phyloP scores from a whole-genome alignment of 2,797 vertebrate genomes.

The Limosa lapponica region DNA sequence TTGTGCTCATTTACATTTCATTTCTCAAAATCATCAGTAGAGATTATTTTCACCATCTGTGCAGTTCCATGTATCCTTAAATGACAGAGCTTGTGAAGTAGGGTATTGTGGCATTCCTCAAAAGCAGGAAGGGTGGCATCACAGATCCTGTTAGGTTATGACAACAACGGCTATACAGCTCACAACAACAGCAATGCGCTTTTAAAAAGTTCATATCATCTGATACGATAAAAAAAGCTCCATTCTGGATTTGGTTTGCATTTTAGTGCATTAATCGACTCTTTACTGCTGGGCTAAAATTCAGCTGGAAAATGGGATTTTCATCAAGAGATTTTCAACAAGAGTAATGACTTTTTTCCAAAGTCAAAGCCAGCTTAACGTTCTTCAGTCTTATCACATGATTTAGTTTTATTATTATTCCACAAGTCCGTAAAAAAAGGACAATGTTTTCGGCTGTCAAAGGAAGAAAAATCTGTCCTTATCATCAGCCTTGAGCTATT shows the following conservation, averaged over 20 bases:
- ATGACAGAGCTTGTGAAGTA: neutral
- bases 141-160: neutral
- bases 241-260: neutral
- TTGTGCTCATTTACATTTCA: neutral
- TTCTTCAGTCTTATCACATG: neutral
- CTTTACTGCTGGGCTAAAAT: neutral
- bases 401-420: neutral
- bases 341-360: neutral
- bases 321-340: neutral
- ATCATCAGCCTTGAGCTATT: neutral
- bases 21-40: neutral
- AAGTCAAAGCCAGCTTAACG: neutral
- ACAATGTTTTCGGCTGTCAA: neutral
- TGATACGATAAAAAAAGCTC: neutral
- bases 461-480: neutral
- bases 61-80: neutral
- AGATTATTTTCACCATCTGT: neutral
- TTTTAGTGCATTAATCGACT: neutral
- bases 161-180: neutral
- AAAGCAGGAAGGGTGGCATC: neutral
- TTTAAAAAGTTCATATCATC: neutral
- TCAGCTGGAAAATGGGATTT: neutral
- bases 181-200: neutral
- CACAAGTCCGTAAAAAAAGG: neutral
- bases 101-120: neutral